These are phyloP conservation scores for Lepeophtheirus salmonis DNA, from an alignment of 1,140 invertebrate species.

Conservation along the genomic window DNA sequence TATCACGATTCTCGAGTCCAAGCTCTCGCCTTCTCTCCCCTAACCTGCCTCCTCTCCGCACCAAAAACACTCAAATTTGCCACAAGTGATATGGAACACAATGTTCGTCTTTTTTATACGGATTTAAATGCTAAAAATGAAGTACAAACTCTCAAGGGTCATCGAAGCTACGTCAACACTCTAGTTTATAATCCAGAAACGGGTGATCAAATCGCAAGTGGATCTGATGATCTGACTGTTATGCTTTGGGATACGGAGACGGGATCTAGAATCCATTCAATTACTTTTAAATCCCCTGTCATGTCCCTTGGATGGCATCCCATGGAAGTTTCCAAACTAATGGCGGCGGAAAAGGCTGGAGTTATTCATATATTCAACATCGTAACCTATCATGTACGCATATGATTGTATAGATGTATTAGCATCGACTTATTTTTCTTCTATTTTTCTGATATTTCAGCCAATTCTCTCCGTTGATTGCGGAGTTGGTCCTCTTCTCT, in stretches of 20 bases:
- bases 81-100: background rate
- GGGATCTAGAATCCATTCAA: background rate
- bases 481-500: background rate
- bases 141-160: conserved; percentile 4
- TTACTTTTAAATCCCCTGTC: conserved; percentile 1
- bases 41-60: background rate
- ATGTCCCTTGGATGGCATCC: conserved; percentile 9
- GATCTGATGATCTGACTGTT: conserved; percentile 3
- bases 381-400: conserved; percentile 7
- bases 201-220: background rate
- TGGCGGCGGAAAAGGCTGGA: conserved; percentile 4
- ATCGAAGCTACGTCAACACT: conserved; percentile 9
- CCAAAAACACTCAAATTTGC: background rate
- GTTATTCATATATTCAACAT: conserved; percentile 3
- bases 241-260: conserved; percentile 1
- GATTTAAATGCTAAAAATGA: background rate
- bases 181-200: conserved; percentile 5
- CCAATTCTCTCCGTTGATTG: background rate
- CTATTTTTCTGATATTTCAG: background rate
- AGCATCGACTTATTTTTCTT: background rate
- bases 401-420: no score
- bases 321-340: conserved; percentile 7
- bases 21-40: background rate
- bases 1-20: background rate
- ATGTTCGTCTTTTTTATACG: background rate